Evolutionary conservation across 2,797 vertebrate species (phyloP), one percentile per base, ranked within the genome.

Genomic region (Anomalospiza imberbis): DNA sequence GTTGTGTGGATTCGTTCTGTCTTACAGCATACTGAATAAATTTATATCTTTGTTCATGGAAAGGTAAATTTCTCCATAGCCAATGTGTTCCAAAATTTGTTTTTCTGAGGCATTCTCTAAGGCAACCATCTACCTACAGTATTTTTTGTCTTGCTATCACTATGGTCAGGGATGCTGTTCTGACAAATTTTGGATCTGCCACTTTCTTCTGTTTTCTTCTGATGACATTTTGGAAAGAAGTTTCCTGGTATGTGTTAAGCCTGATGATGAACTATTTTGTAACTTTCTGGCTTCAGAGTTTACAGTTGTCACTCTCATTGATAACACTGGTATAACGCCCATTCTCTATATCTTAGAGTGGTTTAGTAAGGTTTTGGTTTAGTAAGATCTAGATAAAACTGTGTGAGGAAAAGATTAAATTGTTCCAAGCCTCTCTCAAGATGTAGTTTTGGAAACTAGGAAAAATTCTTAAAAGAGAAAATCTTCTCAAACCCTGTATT

Each of bases 41-140:
- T 16, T 81, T 88, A 72, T 95, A 84, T 79, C 91, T 93, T 94
- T 94, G 84, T 88, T 96, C 93, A 78, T 26, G 34, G 91, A 78
- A 91, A 94, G 58, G 91, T 86, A 83, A 95, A 95, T 93, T 93
- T 93, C 80, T 89, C 78, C 61, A 55, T 6, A 40, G 53, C 19
- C 63, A 74, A 29, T 13, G 20, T 38, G 22, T 58, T 89, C 29
- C 6, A 86, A 85, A 79, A n/a, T 24, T 32, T 15, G 34, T 47
- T 54, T 73, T 70, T 61, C 54, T 38, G 63, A 85, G 77, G 57
- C 72, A 91, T 89, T 90, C 40, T 67, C 67, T 36, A 85, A 44
- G 42, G 67, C 62, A 81, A 42, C 42, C 75, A 85, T 66, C 60
- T 93, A 57, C 61, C 62, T 50, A 40, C 0, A 18, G 16, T 1